Base-by-base conservation (phyloP, 2,888 invertebrate species). In the Frankliniella intonsa region DNA sequence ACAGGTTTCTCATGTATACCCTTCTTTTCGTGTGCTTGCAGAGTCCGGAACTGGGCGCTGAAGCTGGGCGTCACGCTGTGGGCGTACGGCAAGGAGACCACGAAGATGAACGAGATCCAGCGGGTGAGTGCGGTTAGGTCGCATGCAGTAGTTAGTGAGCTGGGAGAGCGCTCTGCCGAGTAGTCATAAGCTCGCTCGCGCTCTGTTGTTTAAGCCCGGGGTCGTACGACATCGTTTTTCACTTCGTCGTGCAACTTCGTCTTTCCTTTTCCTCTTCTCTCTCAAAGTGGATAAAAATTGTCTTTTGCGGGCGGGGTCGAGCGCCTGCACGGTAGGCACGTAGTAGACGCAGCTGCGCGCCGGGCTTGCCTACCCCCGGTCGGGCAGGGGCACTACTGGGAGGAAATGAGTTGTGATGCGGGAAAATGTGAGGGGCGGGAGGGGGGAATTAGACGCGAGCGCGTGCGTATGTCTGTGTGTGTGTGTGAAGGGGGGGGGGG, bases 1-100 rank as follows among this genome's bases (percentile, higher is more conserved):
- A 38, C 38, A 38, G 38, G 38, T 38, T 5, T 38, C 38, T 38
- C 38, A 12, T 76, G 25, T 25, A 22, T 25, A 62, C 5, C n/a
- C n/a, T 62, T 27, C 50, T 69, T 62, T 55, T 85, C 84, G 85
- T 85, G 87, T 88, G 88, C 87, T 93, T 93, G 83, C 92, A 96
- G 96, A 91, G 95, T 96, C 85, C 94, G 94, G 88, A 96, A 96
- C 88, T 96, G 96, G 96, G 96, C 96, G 85, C 89, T 96, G 84
- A 94, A 95, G 89, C 96, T 96, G 87, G 96, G 96, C 85, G 95
- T 95, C 84, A 95, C 95, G 89, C 90, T 96, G 84, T 96, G 95
- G 95, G 95, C 95, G 89, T 95, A 95, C 86, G 95, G 95, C 84
- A 91, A 93, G 87, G 94, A 95, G 88, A 93, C 94, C 87, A 96